Percentiles rank a stretch among this genome's conserved stretches.
phyloP scores from a whole-genome alignment of 2,888 invertebrate genomes.

The Melipona beecheii region DNA sequence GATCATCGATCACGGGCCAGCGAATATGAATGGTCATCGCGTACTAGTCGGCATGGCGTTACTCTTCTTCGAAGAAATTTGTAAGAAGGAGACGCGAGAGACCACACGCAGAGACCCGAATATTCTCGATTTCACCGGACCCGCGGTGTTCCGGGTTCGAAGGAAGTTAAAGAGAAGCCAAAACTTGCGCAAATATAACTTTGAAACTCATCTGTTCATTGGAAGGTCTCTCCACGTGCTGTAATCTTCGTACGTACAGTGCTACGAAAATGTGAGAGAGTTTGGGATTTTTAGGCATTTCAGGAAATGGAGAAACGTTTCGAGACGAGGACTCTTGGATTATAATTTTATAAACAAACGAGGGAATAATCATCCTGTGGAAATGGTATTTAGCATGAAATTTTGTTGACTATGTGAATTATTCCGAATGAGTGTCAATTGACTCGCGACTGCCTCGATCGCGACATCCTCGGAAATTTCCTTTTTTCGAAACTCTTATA shows the following conservation, averaged over 20 bases:
- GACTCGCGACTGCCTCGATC: too few relatives aligned
- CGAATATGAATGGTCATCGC: conserved; percentile 54
- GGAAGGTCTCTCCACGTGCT: not conserved
- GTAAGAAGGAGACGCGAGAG: conserved; percentile 33
- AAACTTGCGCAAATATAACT: not conserved
- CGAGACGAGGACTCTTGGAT: not conserved
- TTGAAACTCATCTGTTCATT: not conserved
- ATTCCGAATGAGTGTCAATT: too few relatives aligned
- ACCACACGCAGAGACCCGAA: conserved; percentile 57
- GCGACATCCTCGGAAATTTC: too few relatives aligned
- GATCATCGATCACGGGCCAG: conserved; percentile 52
- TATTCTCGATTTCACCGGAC: conserved; percentile 34
- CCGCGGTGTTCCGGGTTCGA: conserved; percentile 14
- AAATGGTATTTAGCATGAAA: too few relatives aligned
- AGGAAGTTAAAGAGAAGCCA: not conserved
- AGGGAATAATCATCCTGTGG: not conserved
- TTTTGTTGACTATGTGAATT: too few relatives aligned
- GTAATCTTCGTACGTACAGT: not conserved
- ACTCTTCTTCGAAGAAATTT: conserved; percentile 46
- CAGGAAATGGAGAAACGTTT: not conserved
- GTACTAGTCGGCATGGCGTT: conserved; percentile 13
- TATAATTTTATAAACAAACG: not conserved
- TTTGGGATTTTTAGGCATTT: not conserved
- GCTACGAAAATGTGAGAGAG: not conserved
- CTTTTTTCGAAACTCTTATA: too few relatives aligned